Evolutionary conservation across 1,140 invertebrate genomes (phyloP), one percentile per base, ranked within the genome.

Genomic region (Lordiphosa mommai): DNA sequence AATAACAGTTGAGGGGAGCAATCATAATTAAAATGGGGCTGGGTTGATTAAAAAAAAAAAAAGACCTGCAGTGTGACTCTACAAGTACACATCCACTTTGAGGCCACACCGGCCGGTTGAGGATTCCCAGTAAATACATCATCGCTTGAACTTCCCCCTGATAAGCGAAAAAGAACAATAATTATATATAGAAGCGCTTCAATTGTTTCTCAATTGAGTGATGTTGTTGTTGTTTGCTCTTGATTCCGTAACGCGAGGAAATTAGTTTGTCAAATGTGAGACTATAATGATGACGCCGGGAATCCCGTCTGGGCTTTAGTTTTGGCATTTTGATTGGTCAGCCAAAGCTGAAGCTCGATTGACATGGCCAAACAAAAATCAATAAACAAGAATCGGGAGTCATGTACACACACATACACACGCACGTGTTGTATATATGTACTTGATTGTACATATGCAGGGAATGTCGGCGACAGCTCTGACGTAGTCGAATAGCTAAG

Each of bases 291-390:
- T 80, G 76, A 80, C 76, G 76, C 37, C 51, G 76, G 77, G 66
- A 82, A 80, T 74, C 51, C 76, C 76, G 50, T 7, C 47, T 40
- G 50, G 68, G 71, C 77, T 82, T 80, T 64, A 40, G 36, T 37
- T 32, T 57, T 80, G 76, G 53, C 76, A 76, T 51, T 63, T 2
- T 33, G 9, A 48, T 67, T 63, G 27, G 27, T 16, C 17, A 36
- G 20, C 8, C 29, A 49, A 2, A 44, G 43, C 12, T 40, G 20
- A 33, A 34, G 16, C 16, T 12, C 29, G 17, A 51, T 64, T 56
- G 59, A 61, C 38, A 50, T 30, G 17, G 17, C 27, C 36, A 40
- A 49, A 32, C 10, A 38, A 67, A 67, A 67, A 67, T 67, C 64
- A 61, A 67, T 67, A 67, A 61, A 13, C 36, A 32, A 12, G 36